Conservation (phyloP, 30 jellyfish, hydroid and myxozoan species). For the Cassiopea xamachana region DNA sequence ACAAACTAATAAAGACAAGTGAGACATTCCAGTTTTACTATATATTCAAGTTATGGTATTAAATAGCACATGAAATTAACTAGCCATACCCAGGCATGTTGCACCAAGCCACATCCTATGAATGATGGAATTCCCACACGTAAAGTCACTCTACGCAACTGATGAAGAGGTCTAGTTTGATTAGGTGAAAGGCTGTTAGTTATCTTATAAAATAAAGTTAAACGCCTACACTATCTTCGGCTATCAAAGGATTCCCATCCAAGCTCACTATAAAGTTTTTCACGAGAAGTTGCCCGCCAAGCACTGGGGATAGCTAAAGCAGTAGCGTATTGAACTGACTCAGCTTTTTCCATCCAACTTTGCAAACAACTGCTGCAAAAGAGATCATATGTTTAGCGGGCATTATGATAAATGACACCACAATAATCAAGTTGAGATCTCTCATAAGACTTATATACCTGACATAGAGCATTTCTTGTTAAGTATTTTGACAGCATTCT, state of each 20-base stretch:
- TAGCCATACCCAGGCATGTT: no score
- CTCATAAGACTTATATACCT: no score
- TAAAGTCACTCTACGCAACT: no score
- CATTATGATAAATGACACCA: background rate
- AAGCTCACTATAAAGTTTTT: background rate
- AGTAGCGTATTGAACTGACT: background rate
- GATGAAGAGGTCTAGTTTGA: background rate
- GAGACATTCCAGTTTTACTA: no score
- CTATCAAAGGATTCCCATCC: background rate
- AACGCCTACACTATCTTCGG: background rate
- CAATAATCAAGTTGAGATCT: no score
- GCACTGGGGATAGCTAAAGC: background rate
- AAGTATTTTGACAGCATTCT: no score
- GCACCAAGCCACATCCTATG: no score
- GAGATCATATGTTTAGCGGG: background rate
- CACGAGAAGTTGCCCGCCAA: background rate
- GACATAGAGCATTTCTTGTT: no score
- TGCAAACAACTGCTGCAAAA: background rate
- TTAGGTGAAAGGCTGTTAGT: background rate
- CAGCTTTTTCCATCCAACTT: background rate
- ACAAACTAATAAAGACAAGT: no score
- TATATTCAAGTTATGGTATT: no score
- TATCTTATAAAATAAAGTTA: background rate
- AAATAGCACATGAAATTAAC: no score
- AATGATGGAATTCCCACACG: no score